Evolutionary conservation across 2,113 vertebrate genomes (phyloP).

Genomic region (Charadrius vociferus): DNA sequence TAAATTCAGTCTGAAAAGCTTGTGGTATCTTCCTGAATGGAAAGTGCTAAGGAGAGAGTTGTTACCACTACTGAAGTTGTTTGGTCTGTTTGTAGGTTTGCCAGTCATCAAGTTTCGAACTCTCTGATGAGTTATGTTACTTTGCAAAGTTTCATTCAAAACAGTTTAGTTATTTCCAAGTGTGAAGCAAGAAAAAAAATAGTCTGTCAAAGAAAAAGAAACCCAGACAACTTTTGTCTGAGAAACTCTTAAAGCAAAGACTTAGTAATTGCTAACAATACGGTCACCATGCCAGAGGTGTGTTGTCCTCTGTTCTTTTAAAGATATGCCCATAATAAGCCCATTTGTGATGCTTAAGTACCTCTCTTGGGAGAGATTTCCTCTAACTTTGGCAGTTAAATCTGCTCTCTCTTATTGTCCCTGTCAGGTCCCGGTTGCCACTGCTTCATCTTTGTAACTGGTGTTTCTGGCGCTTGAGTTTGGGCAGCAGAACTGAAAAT

Average conservation of each 20-base stretch:
- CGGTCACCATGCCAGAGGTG: background rate
- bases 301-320: background rate
- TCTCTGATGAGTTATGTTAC: background rate
- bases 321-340: background rate
- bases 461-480: background rate
- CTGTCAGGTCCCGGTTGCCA: accelerated
- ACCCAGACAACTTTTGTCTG: background rate
- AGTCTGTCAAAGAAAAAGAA: background rate
- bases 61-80: background rate
- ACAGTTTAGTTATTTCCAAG: background rate
- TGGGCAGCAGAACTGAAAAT: background rate
- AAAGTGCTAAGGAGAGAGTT: background rate
- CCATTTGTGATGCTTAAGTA: background rate
- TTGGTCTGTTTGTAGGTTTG: background rate
- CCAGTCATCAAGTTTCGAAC: background rate
- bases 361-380: background rate
- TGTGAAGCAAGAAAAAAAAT: background rate
- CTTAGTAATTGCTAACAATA: background rate
- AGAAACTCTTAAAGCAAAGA: background rate
- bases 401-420: background rate
- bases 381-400: background rate
- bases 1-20: background rate
- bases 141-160: background rate
- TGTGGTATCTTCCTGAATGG: background rate
- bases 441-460: background rate